Percentiles rank a stretch among this genome's conserved stretches.
Evolutionary conservation across 2,888 invertebrate genomes (phyloP).

Genomic region (Adelphocoris suturalis): DNA sequence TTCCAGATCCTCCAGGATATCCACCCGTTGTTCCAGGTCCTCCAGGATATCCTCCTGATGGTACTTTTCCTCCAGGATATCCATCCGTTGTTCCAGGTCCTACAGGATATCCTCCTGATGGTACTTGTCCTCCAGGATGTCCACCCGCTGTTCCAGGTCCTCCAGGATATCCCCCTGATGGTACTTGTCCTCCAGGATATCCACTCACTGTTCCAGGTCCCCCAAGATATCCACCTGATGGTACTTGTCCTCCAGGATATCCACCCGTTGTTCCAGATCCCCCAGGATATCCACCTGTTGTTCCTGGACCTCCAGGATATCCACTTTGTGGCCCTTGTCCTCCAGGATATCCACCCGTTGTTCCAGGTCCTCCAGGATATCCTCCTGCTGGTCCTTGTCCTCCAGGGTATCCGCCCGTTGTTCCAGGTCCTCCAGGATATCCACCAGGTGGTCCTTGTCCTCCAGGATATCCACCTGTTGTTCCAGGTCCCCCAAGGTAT

Average conservation of each 20-base stretch:
- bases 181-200: neutral
- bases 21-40: constrained; percentile 48
- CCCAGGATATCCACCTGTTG: constrained; percentile 51
- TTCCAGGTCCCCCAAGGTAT: constrained; percentile 63
- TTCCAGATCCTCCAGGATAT: constrained; percentile 52
- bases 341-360: constrained; percentile 70
- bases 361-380: constrained; percentile 5
- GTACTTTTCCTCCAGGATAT: constrained; percentile 52
- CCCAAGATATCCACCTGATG: constrained; percentile 47
- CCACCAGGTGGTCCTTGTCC: constrained; percentile 65
- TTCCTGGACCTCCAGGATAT: constrained; percentile 69
- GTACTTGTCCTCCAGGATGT: constrained; percentile 47
- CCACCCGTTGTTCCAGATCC: constrained; percentile 57
- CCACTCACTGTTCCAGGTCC: constrained; percentile 9
- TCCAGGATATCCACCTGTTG: constrained; percentile 72
- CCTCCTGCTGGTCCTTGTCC: constrained; percentile 52
- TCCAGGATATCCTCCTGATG: constrained; percentile 7
- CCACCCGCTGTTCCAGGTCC: neutral
- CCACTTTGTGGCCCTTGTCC: constrained; percentile 2
- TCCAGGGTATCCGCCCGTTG: constrained; percentile 64
- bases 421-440: constrained; percentile 59
- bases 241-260: constrained; percentile 62
- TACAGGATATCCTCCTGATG: constrained; percentile 71
- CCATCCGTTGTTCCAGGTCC: constrained; percentile 39
- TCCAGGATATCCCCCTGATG: constrained; percentile 24